Evolutionary conservation across 2,113 vertebrate genomes (phyloP), one percentile per base, ranked within the genome.

Genomic region (Pseudorasbora parva): DNA sequence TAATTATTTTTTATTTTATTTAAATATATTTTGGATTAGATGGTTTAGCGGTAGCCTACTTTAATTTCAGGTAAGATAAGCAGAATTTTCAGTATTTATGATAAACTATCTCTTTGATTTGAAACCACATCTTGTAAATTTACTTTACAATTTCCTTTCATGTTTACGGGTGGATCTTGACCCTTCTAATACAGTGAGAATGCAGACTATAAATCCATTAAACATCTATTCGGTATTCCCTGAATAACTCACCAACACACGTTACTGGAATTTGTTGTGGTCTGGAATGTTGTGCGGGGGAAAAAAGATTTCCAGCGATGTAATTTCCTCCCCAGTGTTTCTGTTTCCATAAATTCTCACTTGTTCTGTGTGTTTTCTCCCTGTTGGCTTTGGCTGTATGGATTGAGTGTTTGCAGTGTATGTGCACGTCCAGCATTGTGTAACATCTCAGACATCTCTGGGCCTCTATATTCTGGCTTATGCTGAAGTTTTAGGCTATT

Each of bases 331-430:
- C 56, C 56, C 8, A 59, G n/a, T n/a, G n/a, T n/a, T n/a, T 30
- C 9, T 59, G 9, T 59, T n/a, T 54, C 51, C 51, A 54, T 57
- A 57, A 9, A 68, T 68, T 41, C 64, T 68, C 33, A n/a, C 17
- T 68, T 21, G 64, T 41, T 68, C 8, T 68, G 64, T 41, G 64
- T 68, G 64, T 68, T 68, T 5, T 68, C 33, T 68, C 64, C 41
- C 17, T 41, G 8, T 41, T 68, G 17, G 33, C 33, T 68, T 68
- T 68, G 8, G 64, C 30, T 68, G 64, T 68, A 37, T 68, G 62
- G 27, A 19, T 57, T 57, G 8, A 57, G 59, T 60, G 23, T 60
- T 62, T 27, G 60, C 5, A 12, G 23, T 27, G 59, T 25, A 3
- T 37, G 33, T 37, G 33, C 33, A 6, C 5, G 33, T 37, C 60